Conservation (phyloP, 2,888 invertebrate species). For the Parasteatoda lunata region DNA sequence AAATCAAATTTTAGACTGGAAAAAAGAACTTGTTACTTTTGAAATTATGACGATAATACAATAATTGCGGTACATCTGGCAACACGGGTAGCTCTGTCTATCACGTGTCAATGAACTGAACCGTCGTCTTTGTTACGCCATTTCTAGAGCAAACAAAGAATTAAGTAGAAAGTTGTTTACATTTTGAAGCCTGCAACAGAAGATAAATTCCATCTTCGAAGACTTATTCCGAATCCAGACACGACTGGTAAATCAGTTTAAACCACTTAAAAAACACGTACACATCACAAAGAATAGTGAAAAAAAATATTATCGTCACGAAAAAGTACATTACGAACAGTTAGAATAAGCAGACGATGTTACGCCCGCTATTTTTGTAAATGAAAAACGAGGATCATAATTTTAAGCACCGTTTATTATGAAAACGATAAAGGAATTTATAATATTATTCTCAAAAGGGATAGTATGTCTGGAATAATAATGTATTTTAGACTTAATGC, state of each 20-base stretch:
- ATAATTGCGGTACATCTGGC: too few relatives aligned
- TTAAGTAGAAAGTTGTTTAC: constrained; percentile 27
- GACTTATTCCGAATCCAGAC: constrained; percentile 22
- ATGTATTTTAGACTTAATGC: too few relatives aligned
- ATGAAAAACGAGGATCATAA: too few relatives aligned
- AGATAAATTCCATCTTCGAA: constrained; percentile 35
- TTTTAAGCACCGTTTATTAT: too few relatives aligned
- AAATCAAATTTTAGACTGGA: too few relatives aligned
- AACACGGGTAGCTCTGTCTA: neutral
- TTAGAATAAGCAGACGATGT: too few relatives aligned
- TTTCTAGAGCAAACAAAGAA: neutral
- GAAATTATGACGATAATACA: too few relatives aligned
- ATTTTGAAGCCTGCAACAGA: constrained; percentile 17
- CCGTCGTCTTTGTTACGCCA: neutral
- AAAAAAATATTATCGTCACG: neutral
- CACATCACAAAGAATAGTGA: constrained; percentile 23
- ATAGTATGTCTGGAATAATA: too few relatives aligned
- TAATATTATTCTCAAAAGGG: too few relatives aligned
- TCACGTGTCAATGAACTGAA: neutral
- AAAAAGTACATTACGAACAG: neutral
- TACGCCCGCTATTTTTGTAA: too few relatives aligned
- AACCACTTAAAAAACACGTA: constrained; percentile 16
- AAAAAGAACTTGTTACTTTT: too few relatives aligned
- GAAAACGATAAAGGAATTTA: too few relatives aligned
- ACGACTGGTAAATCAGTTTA: constrained; percentile 43